Evolutionary conservation across 2,797 vertebrate genomes (phyloP).

Genomic region (Mormyrus proboscirostris): DNA sequence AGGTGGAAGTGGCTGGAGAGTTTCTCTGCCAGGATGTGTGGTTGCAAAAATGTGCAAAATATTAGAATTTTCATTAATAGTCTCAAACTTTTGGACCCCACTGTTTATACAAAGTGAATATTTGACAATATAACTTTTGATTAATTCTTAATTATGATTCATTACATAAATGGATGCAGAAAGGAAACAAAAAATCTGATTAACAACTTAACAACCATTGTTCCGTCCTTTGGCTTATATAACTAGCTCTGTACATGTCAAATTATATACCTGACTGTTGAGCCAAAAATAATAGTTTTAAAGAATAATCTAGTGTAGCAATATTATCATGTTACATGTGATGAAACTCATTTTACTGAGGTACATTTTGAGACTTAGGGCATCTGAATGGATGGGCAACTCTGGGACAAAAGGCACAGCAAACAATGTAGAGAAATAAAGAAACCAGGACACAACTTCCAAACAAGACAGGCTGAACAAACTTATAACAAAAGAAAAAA

Average conservation of each 20-base stretch:
- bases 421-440: too few relatives aligned
- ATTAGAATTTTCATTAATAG: neutral
- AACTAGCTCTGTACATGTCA: neutral
- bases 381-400: too few relatives aligned
- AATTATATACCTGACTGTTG: neutral
- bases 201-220: neutral
- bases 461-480: neutral
- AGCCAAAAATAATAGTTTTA: neutral
- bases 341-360: neutral
- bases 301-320: neutral
- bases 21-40: too few relatives aligned
- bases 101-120: neutral
- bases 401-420: too few relatives aligned
- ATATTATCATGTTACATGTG: neutral
- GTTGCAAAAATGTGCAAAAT: neutral
- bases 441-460: neutral
- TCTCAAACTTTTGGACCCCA: neutral
- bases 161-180: neutral
- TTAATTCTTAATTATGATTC: neutral
- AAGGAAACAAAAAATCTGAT: neutral
- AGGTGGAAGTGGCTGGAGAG: too few relatives aligned
- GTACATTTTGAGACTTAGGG: neutral
- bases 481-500: neutral
- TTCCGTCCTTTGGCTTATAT: neutral
- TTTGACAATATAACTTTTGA: neutral